These are phyloP conservation scores for Daboia siamensis DNA, from an alignment of 2,113 vertebrate species.

Conservation along the genomic window DNA sequence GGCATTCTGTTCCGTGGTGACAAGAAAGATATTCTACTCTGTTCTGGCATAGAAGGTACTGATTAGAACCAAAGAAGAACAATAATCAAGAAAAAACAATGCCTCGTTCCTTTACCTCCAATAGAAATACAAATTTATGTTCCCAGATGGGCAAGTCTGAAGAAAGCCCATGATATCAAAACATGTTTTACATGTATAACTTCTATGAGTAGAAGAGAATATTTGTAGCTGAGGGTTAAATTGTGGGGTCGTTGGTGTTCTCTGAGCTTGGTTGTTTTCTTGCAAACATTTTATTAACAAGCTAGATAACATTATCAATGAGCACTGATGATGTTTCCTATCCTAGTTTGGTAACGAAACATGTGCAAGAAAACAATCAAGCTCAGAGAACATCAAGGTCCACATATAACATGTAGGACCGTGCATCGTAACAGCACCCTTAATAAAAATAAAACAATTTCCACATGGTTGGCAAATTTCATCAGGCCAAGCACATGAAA, in stretches of 20 bases:
- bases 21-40: background rate
- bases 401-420: background rate
- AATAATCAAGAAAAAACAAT: background rate
- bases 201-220: background rate
- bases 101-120: background rate
- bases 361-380: background rate
- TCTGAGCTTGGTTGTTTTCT: background rate
- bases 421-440: background rate
- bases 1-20: background rate
- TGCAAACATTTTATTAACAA: background rate
- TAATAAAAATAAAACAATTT: background rate
- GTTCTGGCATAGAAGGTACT: background rate
- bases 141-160: background rate
- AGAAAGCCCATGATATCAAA: background rate
- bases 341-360: background rate
- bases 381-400: background rate
- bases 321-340: background rate
- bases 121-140: background rate
- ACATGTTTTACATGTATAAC: background rate
- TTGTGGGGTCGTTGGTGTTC: background rate
- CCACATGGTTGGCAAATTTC: background rate
- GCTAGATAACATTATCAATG: background rate
- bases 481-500: background rate
- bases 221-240: background rate
- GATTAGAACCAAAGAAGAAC: background rate